phyloP scores from a whole-genome alignment of 1,140 invertebrate genomes.

The Coboldia fuscipes region DNA sequence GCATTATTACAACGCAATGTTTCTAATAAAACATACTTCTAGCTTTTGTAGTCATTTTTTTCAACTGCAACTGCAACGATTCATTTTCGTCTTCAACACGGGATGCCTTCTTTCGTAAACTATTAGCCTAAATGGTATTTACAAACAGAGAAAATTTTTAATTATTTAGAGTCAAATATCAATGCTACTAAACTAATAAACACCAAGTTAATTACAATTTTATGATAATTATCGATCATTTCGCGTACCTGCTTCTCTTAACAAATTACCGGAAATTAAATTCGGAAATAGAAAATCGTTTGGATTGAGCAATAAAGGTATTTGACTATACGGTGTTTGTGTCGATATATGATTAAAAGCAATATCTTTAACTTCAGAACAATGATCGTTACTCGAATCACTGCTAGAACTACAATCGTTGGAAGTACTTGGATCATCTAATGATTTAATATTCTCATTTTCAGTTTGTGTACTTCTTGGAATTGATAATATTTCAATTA shows the following conservation, averaged over 20 bases:
- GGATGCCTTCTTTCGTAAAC: slow-evolving; percentile 63
- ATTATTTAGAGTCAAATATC: background rate
- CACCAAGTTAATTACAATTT: too few species aligned
- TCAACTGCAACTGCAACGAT: slow-evolving; percentile 71
- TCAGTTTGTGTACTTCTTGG: slow-evolving; percentile 14
- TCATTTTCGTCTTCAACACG: slow-evolving; percentile 88
- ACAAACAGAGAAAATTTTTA: background rate
- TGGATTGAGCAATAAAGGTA: too few species aligned
- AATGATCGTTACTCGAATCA: too few species aligned
- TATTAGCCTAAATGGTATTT: slow-evolving; percentile 42
- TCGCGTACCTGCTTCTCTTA: background rate
- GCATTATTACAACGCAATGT: too few species aligned
- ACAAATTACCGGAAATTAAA: background rate
- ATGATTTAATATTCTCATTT: background rate
- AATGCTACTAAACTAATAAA: too few species aligned
- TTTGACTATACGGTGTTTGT: too few species aligned
- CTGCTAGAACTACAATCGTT: too few species aligned
- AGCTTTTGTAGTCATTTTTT: slow-evolving; percentile 76
- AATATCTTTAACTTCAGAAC: too few species aligned
- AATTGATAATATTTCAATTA: slow-evolving; percentile 9
- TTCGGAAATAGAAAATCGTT: background rate
- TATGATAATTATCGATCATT: too few species aligned
- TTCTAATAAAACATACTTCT: slow-evolving; percentile 43
- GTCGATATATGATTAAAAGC: too few species aligned
- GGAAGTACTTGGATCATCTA: background rate